Conservation (phyloP, 1,140 invertebrate genomes). For the Sitophilus oryzae region DNA sequence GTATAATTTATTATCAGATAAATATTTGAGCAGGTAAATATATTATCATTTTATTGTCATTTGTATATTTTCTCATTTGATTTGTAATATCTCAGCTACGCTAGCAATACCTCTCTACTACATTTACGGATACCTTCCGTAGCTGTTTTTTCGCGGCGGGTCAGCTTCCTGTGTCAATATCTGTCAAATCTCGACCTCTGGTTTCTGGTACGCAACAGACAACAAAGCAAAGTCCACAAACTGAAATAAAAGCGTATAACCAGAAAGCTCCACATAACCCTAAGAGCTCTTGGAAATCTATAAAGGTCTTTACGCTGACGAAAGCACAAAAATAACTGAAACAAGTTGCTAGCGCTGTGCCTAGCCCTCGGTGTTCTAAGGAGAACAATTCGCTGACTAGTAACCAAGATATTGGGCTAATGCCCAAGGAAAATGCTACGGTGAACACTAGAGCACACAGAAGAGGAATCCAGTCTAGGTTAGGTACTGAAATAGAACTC, state of each 20-base stretch:
- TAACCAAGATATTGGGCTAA: constrained; percentile 83
- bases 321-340: constrained; percentile 86
- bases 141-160: constrained; percentile 26
- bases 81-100: no score
- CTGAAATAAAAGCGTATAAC: constrained; percentile 78
- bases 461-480: constrained; percentile 67
- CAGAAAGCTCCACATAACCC: constrained; percentile 80
- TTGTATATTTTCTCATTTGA: neutral
- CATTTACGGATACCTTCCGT: constrained; percentile 32
- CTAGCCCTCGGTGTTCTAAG: constrained; percentile 74
- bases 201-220: constrained; percentile 85
- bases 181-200: constrained; percentile 79
- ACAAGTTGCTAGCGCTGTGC: constrained; percentile 74
- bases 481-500: constrained; percentile 46
- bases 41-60: neutral
- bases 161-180: constrained; percentile 63
- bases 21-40: no score
- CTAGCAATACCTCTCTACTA: constrained; percentile 37
- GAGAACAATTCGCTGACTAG: constrained; percentile 85
- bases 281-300: constrained; percentile 69
- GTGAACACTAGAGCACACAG: constrained; percentile 77
- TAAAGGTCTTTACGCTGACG: constrained; percentile 81
- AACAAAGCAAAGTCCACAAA: constrained; percentile 77
- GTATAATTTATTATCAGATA: no score
- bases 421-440: constrained; percentile 78